Conservation (phyloP, 2,888 invertebrate genomes). For the Sinodicranocentrus sp. region DNA sequence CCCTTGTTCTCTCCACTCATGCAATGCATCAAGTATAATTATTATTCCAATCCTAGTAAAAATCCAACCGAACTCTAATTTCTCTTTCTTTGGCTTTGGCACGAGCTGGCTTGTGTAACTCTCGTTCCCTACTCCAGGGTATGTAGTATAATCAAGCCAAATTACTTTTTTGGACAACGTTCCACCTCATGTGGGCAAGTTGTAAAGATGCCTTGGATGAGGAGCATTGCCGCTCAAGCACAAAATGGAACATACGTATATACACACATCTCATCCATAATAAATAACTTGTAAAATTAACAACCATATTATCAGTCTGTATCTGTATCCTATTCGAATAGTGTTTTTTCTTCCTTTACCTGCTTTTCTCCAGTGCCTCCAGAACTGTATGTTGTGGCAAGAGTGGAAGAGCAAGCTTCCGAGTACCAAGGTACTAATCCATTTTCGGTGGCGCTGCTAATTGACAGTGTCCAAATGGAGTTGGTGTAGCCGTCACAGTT, state of each 20-base stretch:
- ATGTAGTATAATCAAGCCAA: constrained; percentile 31
- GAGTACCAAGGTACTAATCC: constrained; percentile 97
- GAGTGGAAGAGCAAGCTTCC: constrained; percentile 98
- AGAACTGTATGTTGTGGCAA: constrained; percentile 98
- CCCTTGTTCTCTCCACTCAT: not conserved
- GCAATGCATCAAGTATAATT: constrained; percentile 6
- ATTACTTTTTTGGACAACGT: constrained; percentile 19
- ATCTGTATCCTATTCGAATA: not conserved
- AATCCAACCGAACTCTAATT: constrained; percentile 18
- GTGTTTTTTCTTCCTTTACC: constrained; percentile 79
- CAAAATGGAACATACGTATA: too few relatives aligned
- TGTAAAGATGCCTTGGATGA: constrained; percentile 10
- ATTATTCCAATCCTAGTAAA: constrained; percentile 26
- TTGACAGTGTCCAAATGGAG: constrained; percentile 98
- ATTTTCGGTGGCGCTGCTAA: constrained; percentile 95
- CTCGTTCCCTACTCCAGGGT: too few relatives aligned
- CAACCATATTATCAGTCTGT: constrained; percentile 10
- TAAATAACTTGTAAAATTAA: constrained; percentile 37
- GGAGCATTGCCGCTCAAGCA: not conserved
- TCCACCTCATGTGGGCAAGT: not conserved
- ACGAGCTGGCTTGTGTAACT: not conserved
- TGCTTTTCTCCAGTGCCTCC: constrained; percentile 93
- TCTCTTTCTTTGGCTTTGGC: constrained; percentile 7
- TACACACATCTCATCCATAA: constrained; percentile 30
- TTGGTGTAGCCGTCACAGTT: constrained; percentile 99